Percentiles rank a stretch among this genome's conserved stretches.
Conservation (phyloP, 2,113 vertebrate genomes). For the Myrmecophaga tridactyla region DNA sequence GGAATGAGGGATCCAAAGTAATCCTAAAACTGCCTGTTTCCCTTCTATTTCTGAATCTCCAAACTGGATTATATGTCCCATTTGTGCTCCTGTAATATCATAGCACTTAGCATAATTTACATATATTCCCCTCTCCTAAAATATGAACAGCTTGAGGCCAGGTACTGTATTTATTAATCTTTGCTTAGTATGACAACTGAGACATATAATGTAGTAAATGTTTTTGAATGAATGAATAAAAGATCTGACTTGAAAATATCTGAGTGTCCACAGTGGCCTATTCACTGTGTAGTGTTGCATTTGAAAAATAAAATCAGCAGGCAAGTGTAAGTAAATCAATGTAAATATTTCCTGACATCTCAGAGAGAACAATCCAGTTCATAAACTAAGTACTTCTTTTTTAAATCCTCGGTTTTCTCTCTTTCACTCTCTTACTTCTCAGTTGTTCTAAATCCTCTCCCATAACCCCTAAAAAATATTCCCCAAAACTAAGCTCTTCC, state of each 20-base stretch:
- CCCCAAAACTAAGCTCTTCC: background rate
- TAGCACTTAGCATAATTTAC: background rate
- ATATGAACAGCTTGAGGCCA: background rate
- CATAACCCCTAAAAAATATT: background rate
- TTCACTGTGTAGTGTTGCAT: background rate
- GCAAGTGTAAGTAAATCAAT: background rate
- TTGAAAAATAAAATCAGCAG: background rate
- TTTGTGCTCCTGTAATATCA: background rate
- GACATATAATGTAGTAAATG: background rate
- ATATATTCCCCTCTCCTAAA: background rate
- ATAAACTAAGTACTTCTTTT: background rate
- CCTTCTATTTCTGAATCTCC: background rate
- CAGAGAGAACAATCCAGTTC: background rate
- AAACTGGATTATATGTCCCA: background rate
- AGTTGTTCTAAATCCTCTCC: background rate
- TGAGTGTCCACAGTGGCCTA: background rate
- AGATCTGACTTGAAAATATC: constrained; percentile 14
- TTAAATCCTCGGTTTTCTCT: background rate
- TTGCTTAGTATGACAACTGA: background rate
- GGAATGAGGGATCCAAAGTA: background rate
- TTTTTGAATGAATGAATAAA: background rate
- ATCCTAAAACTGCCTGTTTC: background rate
- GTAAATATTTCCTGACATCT: background rate
- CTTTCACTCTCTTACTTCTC: background rate
- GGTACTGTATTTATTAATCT: background rate